phyloP scores from a whole-genome alignment of 2,888 invertebrate genomes.

The Pomacea canaliculata region DNA sequence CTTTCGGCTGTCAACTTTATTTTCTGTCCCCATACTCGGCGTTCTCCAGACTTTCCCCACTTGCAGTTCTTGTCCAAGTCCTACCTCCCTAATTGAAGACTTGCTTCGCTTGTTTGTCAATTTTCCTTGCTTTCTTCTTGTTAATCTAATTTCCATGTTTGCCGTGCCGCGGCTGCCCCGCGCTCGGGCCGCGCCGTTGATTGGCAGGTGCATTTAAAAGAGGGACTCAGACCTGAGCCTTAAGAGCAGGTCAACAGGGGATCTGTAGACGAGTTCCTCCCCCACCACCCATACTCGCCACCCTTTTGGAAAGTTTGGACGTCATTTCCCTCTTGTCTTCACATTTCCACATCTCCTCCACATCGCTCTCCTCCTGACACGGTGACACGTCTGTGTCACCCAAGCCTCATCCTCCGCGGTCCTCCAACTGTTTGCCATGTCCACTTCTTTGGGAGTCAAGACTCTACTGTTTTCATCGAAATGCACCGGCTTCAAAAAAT shows the following conservation, averaged over 20 bases:
- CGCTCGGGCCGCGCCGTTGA: not conserved
- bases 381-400: conserved; percentile 1
- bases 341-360: too few species aligned
- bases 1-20: conserved; percentile 22
- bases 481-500: too few species aligned
- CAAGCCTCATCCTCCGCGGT: not conserved
- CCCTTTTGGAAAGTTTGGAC: too few species aligned
- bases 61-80: not conserved
- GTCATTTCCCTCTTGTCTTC: too few species aligned
- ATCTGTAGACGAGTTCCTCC: not conserved
- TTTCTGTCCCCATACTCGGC: conserved; percentile 6
- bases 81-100: conserved; percentile 19
- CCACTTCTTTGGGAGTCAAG: conserved; percentile 4
- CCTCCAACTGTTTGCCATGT: conserved; percentile 20
- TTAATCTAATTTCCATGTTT: conserved; percentile 23
- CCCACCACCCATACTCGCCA: too few species aligned
- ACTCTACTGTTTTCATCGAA: not conserved
- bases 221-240: not conserved
- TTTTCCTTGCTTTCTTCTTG: conserved; percentile 14
- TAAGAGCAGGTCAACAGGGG: conserved; percentile 5
- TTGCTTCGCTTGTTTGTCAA: conserved; percentile 22
- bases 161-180: conserved; percentile 1
- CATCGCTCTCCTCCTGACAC: not conserved
- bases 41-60: not conserved
- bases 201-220: conserved; percentile 21